A percentile compares a stretch with the other conserved stretches of the same genome.
Conservation (phyloP, 1,140 invertebrate genomes). For the Cydia fagiglandana region DNA sequence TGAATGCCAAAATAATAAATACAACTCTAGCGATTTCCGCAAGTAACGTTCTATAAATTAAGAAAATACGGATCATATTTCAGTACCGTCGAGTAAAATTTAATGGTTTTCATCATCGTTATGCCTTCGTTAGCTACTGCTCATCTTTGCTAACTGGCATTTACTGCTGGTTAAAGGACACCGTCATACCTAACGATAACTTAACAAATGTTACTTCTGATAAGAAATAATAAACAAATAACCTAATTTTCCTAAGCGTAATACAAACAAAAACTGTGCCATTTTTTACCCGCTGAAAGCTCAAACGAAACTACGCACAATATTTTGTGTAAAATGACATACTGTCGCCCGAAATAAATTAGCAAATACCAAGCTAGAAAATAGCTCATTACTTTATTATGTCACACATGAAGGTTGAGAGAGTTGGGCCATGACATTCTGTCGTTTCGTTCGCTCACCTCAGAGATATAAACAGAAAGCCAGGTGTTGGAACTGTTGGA, state of each 20-base stretch:
- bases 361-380: neutral
- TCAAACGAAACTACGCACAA: neutral
- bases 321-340: neutral
- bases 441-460: conserved; percentile 43
- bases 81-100: neutral
- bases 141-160: no score
- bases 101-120: neutral
- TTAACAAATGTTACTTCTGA: no score
- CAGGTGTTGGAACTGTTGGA: neutral
- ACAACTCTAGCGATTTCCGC: neutral
- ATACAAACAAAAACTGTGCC: conserved; percentile 33
- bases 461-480: conserved; percentile 32
- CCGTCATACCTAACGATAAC: no score
- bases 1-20: neutral
- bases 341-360: conserved; percentile 1
- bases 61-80: conserved; percentile 1
- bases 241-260: neutral
- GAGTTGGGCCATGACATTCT: conserved; percentile 55
- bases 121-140: no score
- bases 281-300: neutral
- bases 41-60: neutral
- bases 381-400: conserved; percentile 33
- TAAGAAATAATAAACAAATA: no score
- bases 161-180: no score
- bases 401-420: conserved; percentile 43